phyloP scores from a whole-genome alignment of 2,113 vertebrate species.

The Megaptera novaeangliae region DNA sequence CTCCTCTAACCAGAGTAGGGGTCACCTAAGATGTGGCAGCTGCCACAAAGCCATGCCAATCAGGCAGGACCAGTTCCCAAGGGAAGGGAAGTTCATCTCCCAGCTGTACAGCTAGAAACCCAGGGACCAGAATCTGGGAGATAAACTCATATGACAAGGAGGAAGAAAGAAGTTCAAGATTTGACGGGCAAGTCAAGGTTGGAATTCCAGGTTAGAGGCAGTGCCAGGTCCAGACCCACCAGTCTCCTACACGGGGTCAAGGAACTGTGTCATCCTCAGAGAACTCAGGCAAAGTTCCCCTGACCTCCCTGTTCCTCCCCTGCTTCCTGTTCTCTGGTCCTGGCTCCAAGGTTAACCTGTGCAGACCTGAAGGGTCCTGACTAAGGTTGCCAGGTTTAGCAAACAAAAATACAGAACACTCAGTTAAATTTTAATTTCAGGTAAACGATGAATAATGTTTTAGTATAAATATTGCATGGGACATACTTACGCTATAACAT shows the following conservation, averaged over 20 bases:
- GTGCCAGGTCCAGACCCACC: not conserved
- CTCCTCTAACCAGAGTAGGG: not conserved
- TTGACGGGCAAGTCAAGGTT: not conserved
- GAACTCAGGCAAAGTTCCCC: not conserved
- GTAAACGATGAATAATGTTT: not conserved
- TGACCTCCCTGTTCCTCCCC: not conserved
- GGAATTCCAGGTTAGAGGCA: not conserved
- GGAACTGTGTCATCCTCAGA: not conserved
- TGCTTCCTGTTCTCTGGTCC: not conserved
- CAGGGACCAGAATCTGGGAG: not conserved
- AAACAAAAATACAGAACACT: not conserved
- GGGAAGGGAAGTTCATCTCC: not conserved
- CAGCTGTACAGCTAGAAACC: not conserved
- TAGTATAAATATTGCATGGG: not conserved
- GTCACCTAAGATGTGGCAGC: not conserved
- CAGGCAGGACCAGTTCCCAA: not conserved
- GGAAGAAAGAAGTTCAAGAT: not conserved
- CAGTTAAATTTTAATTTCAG: slow-evolving; percentile 8
- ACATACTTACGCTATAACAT: not conserved
- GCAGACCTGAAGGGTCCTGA: not conserved
- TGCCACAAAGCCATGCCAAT: not conserved
- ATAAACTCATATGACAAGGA: not conserved
- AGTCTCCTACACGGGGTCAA: not conserved
- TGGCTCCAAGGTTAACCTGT: not conserved
- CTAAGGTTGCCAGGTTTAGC: not conserved